Percentiles rank a stretch among this genome's conserved stretches.
Evolutionary conservation across 23 tunicate species (phyloP).

Genomic region (Halocynthia aurantium): DNA sequence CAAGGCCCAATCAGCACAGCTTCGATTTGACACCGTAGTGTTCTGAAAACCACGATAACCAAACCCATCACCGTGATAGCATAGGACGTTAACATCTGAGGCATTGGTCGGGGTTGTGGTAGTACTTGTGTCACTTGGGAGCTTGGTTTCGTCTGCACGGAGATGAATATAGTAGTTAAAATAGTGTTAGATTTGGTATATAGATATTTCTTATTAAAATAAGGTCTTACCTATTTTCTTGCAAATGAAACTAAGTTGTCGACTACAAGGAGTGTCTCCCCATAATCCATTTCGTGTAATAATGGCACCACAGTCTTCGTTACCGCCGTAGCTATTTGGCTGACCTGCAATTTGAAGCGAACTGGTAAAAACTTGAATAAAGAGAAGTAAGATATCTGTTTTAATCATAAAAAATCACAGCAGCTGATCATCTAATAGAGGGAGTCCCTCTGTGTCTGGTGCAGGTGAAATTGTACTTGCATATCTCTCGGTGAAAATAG

Average conservation of each 20-base stretch:
- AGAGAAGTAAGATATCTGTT: no score
- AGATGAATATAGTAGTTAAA: not conserved
- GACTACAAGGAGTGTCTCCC: slow-evolving; percentile 92
- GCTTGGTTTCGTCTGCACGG: slow-evolving; percentile 49
- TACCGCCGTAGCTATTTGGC: slow-evolving; percentile 94
- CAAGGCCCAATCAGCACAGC: slow-evolving; percentile 63
- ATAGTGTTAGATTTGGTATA: no score
- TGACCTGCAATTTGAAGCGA: slow-evolving; percentile 39
- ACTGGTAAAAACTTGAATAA: no score
- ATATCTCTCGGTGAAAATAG: no score
- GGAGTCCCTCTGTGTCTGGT: no score
- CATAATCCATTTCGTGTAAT: slow-evolving; percentile 86
- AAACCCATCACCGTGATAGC: slow-evolving; percentile 64
- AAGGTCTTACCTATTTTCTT: slow-evolving; percentile 47
- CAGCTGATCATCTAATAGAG: no score
- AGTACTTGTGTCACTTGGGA: slow-evolving; percentile 15
- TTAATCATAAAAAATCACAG: no score
- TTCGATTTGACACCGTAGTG: slow-evolving; percentile 25
- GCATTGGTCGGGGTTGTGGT: slow-evolving; percentile 36
- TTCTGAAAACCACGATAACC: slow-evolving; percentile 39
- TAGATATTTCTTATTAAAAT: no score
- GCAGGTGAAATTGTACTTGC: no score
- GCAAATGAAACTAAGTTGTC: slow-evolving; percentile 83
- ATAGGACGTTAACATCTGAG: slow-evolving; percentile 42
- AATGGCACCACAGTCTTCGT: slow-evolving; percentile 94